Base-by-base conservation (phyloP, 2,113 vertebrate species). In the Seriola quinqueradiata region DNA sequence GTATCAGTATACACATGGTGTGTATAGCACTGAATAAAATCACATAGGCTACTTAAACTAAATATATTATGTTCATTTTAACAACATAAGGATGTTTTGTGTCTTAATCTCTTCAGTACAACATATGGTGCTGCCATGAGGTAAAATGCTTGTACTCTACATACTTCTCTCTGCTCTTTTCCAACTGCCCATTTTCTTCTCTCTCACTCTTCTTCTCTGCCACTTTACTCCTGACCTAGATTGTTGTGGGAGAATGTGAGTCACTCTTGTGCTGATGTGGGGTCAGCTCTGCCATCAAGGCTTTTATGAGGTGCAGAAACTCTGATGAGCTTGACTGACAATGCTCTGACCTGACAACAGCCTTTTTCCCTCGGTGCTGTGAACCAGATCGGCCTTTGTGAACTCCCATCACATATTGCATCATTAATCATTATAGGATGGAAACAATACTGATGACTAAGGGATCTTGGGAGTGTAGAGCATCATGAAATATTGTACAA, bases 281-380 rank as follows among this genome's bases (percentile, higher is more conserved):
- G 70, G 52, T 84, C 83, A 68, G 19, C 54, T 40, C 61, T 10
- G 4, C 68, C 71, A 59, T 91, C 46, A 76, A 52, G 40, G 59
- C 55, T 86, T 81, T 87, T 73, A 86, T 70, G 81, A 82, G 63
- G 85, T 65, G 80, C 16, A 74, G 52, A 68, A 57, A 68, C 59
- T 50, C 69, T 34, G 28, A 32, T 72, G 60, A 14, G 9, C 16
- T 64, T 60, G 32, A 70, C 61, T 60, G 54, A 72, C 57, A 60
- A 57, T 5, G 0, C 48, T 60, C 66, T 66, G 75, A 85, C 60
- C 83, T 52, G 59, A 59, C 34, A 75, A 63, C 59, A 60, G 57
- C 61, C 28, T 11, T 55, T 55, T 68, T 21, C 68, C 68, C 64
- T 61, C 2, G 3, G 46, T 59, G 46, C 65, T 40, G 54, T 34